Evolutionary conservation across 2,888 invertebrate species (phyloP), one percentile per base, ranked within the genome.

Genomic region (Ecdyonurus torrentis): DNA sequence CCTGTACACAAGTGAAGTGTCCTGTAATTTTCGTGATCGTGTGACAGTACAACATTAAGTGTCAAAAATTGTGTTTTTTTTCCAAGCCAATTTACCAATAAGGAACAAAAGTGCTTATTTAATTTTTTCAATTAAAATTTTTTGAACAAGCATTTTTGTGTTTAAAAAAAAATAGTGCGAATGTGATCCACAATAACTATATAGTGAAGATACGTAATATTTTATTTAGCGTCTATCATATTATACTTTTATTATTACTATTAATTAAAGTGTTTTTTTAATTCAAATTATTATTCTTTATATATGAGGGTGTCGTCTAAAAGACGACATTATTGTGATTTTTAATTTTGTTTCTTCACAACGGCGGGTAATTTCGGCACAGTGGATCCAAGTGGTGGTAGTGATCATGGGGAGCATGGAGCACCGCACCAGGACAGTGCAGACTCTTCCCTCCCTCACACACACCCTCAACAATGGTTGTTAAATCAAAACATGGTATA

Each of bases 401-500:
- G 37, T 15, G 37, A 37, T 5, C 37, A 37, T 37, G 37, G 37
- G 15, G 37, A 37, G 7, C 37, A 37, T 10, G 37, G 37, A 10
- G 37, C 7, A 5, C 15, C 37, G 37, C 37, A 37, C 37, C 37
- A 37, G 15, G 7, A 37, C 5, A 5, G 15, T 37, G 7, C 5
- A 37, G 37, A 37, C 37, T 37, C 37, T 5, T 37, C 37, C 15
- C 15, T 15, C 15, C 7, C 37, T 10, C 5, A 10, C 15, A 5
- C 37, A 10, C 37, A 37, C 15, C 37, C 37, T 37, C 37, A 37
- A 15, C 37, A 37, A 37, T 37, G 37, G 37, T 15, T 37, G 37
- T 15, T 37, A 15, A 37, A 37, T 37, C 37, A 37, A 37, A 62
- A 62, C 50, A 87, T 87, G 87, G 86, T 87, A 77, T 87, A 87